Percentiles rank a stretch among this genome's conserved stretches.
Conservation (phyloP, 2,888 invertebrate genomes). For the Gibbula magus region DNA sequence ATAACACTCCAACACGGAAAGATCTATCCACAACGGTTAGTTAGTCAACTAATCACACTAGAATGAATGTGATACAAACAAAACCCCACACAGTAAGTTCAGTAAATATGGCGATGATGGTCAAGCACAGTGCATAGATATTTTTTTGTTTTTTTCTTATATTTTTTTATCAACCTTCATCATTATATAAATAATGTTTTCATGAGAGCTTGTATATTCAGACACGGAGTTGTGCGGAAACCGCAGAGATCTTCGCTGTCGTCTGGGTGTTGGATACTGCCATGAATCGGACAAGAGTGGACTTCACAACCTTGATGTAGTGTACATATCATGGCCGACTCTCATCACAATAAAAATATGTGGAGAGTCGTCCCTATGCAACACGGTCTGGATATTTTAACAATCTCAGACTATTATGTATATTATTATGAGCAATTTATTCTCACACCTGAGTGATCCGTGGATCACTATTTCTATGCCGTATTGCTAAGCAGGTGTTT, state of each 20-base stretch:
- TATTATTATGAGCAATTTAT: no score
- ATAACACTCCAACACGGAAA: slow-evolving; percentile 7
- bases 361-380: no score
- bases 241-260: not conserved
- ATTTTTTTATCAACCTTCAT: not conserved
- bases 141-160: slow-evolving; percentile 2
- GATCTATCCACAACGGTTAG: not conserved
- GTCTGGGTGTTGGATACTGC: not conserved
- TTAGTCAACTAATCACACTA: not conserved
- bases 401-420: no score
- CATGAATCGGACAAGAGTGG: not conserved
- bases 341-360: no score
- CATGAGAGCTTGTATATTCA: slow-evolving; percentile 19
- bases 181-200: slow-evolving; percentile 1
- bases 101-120: slow-evolving; percentile 7
- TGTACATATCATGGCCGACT: no score
- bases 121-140: slow-evolving; percentile 17
- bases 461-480: no score
- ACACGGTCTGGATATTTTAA: no score
- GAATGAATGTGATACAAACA: not conserved
- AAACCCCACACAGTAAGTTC: slow-evolving; percentile 16
- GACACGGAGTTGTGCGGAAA: not conserved
- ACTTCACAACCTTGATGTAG: no score
- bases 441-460: no score
- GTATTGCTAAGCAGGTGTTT: no score